These are phyloP conservation scores for Acipenser ruthenus DNA, from an alignment of 2,797 vertebrate genomes.

Conservation along the genomic window DNA sequence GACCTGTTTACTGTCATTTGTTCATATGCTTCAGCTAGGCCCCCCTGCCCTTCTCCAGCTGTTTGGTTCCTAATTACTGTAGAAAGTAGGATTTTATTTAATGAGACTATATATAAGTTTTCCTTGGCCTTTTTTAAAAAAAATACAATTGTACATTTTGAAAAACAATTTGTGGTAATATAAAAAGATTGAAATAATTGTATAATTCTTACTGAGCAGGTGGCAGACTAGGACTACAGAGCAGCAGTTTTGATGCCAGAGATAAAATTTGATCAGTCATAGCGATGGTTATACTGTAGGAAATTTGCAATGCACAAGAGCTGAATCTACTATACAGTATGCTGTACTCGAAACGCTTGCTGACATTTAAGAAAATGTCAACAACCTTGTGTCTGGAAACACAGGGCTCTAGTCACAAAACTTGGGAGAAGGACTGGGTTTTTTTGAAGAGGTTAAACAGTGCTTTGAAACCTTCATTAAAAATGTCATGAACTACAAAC, in stretches of 20 bases:
- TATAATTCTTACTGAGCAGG: not conserved
- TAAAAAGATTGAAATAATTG: not conserved
- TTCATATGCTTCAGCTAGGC: too few species aligned
- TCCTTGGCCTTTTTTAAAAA: too few species aligned
- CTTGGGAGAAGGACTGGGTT: not conserved
- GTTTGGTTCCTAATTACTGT: too few species aligned
- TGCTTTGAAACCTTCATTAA: not conserved
- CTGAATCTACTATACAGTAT: not conserved
- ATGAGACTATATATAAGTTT: too few species aligned
- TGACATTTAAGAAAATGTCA: slow-evolving; percentile 5
- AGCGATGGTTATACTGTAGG: not conserved
- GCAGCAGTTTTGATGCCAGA: not conserved
- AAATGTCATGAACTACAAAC: too few species aligned
- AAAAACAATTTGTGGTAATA: too few species aligned
- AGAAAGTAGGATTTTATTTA: too few species aligned
- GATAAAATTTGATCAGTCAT: not conserved
- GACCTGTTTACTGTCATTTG: too few species aligned
- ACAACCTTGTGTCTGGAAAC: slow-evolving; percentile 22
- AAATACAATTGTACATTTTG: too few species aligned
- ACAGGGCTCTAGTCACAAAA: not conserved
- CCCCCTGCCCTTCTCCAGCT: too few species aligned
- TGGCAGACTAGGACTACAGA: not conserved
- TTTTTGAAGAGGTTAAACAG: not conserved
- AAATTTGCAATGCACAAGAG: not conserved
- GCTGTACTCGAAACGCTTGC: not conserved